Evolutionary conservation across 2,797 vertebrate species (phyloP), one percentile per base, ranked within the genome.

Genomic region (Sebastes itinus): DNA sequence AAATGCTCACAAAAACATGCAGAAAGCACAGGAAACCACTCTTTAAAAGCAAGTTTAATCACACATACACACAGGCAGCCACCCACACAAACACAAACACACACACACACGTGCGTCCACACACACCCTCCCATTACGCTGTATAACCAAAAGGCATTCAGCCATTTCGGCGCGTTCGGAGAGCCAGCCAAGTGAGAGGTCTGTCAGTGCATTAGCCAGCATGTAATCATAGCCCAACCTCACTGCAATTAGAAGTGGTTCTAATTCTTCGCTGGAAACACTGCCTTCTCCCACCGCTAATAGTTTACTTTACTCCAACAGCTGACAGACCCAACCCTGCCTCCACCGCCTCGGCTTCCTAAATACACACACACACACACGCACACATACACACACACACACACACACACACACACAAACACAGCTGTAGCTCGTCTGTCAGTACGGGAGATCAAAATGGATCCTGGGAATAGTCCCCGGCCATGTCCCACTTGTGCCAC

Each of bases 181-280:
- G 86, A 91, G 88, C 79, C 87, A 88, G 94, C 92, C 93, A 93
- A 94, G 87, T 90, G 86, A 90, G 91, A 91, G 85, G 90, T 92
- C 92, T 93, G 91, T 94, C 92, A 91, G 91, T 92, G 92, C 92
- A 92, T 93, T 92, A 94, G 94, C 92, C 92, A 93, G 88, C 89
- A 91, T 94, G 94, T 95, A 95, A 95, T 95, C 94, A 95, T 92
- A 94, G 91, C 90, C 90, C 92, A 90, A 95, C 92, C 92, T 94
- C 93, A 89, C 89, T 89, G 92, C 93, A 94, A 95, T 95, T 94
- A 95, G 93, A 92, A 89, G 87, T 89, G 91, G 79, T 92, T 93
- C 90, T 91, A 88, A 93, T 94, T 94, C 92, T 92, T 93, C 73
- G 61, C 89, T 90, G 90, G 94, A 95, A 94, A 92, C 87, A 74